These are phyloP conservation scores for Drosophila algonquin DNA, from an alignment of 2,888 invertebrate species.

Conservation along the genomic window DNA sequence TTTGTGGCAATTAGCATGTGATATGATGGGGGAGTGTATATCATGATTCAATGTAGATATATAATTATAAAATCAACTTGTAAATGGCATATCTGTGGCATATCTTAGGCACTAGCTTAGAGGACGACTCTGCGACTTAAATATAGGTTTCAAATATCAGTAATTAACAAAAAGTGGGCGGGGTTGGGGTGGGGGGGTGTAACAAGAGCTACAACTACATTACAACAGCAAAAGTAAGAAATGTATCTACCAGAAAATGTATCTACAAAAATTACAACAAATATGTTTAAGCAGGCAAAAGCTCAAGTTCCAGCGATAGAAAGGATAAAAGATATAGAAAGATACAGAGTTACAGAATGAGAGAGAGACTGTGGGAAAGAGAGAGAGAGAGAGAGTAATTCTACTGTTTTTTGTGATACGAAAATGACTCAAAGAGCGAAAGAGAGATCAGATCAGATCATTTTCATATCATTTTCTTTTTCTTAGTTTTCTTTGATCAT, in stretches of 20 bases:
- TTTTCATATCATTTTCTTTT: slow-evolving; percentile 40
- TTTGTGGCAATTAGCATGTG: background rate
- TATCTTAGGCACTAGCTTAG: background rate
- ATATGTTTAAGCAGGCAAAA: background rate
- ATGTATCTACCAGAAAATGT: background rate
- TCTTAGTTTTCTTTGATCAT: slow-evolving; percentile 10
- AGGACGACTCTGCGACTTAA: background rate
- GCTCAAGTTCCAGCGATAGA: background rate
- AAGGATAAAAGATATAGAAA: background rate
- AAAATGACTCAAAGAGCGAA: slow-evolving; percentile 24
- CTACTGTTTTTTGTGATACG: slow-evolving; percentile 25
- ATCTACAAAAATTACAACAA: background rate
- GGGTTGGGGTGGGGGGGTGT: no score
- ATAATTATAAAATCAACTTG: background rate
- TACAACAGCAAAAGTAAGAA: background rate
- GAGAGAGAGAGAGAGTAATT: slow-evolving; percentile 31
- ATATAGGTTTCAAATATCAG: background rate
- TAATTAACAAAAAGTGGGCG: background rate
- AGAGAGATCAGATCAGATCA: slow-evolving; percentile 18
- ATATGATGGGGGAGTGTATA: no score
- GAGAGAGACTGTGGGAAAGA: slow-evolving; percentile 1
- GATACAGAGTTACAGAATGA: slow-evolving; percentile 4
- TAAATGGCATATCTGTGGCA: background rate
- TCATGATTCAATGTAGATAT: background rate
- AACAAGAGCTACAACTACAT: background rate